Percentiles rank a stretch among this genome's conserved stretches.
Conservation (phyloP, 2,797 vertebrate genomes). For the Anguilla anguilla region DNA sequence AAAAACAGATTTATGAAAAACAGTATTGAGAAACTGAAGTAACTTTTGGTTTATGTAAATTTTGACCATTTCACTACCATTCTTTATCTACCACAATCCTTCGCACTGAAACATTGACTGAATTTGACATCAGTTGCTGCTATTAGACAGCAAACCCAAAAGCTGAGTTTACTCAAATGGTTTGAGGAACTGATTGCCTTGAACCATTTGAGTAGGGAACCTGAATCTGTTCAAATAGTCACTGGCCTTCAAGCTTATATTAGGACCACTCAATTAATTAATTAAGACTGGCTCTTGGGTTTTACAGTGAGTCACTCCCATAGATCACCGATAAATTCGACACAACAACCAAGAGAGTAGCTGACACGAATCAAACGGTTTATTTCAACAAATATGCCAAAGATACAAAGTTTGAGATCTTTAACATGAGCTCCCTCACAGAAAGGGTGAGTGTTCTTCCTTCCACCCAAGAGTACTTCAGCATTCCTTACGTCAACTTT, state of each 20-base stretch:
- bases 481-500: not conserved
- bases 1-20: not conserved
- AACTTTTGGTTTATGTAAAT: not conserved
- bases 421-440: slow-evolving; percentile 4
- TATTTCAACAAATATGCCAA: slow-evolving; percentile 29
- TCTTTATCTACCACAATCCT: not conserved
- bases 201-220: not conserved
- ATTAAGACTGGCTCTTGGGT: not conserved
- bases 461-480: not conserved
- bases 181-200: not conserved
- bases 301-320: not conserved
- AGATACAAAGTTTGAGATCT: slow-evolving; percentile 27
- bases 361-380: slow-evolving; percentile 32
- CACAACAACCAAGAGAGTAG: slow-evolving; percentile 19
- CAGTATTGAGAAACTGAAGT: not conserved
- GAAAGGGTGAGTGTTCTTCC: slow-evolving; percentile 3
- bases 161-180: not conserved
- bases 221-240: not conserved
- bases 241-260: not conserved
- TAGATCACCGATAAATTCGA: not conserved
- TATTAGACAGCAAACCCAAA: too few relatives aligned
- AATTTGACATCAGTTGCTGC: too few relatives aligned
- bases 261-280: not conserved
- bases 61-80: not conserved
- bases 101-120: not conserved